Evolutionary conservation across 2,113 vertebrate species (phyloP), one percentile per base, ranked within the genome.

Genomic region (Nestor notabilis): DNA sequence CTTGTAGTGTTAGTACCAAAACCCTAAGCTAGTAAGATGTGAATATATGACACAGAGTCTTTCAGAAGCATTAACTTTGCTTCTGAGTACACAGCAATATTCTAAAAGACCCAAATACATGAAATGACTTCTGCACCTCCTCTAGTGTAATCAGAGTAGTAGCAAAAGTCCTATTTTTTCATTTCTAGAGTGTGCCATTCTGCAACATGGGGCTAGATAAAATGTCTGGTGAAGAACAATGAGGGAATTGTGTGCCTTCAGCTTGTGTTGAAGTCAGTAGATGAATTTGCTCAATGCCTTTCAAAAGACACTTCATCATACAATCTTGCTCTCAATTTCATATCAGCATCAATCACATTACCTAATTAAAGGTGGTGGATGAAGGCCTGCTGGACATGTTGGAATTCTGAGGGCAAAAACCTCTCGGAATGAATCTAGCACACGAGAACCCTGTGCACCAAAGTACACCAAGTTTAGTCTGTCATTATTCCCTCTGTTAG

Each of bases 191-290:
- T 14, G 43, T 76, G 37, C 64, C 78, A 19, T 50, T 85, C 58
- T 80, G 90, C 72, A 93, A 1, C 1, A 1, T 0, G 0, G 29
- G 25, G 46, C 25, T 75, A 15, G 33, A 29, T 74, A 23, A 28
- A 72, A 80, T 91, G 44, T 43, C 53, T 58, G 55, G 37, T 69
- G 52, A 56, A 87, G 80, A 92, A 33, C 55, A 69, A 46, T 11
- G 63, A 74, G 55, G 60, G 56, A 88, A 83, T 47, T 50, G 44
- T n/a, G 63, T 95, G 87, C 87, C 95, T 94, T 90, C 63, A 70
- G 70, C 63, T 63, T 83, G 71, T 47, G 70, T 77, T 72, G 31
- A 77, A 82, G 66, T 58, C 63, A 63, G 63, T 29, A 58, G 50
- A 58, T 46, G 47, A 80, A 70, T 39, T 80, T 61, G 31, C 60